Percentiles rank a stretch among this genome's conserved stretches.
These are phyloP conservation scores for Sapajus apella DNA, from an alignment of 2,113 vertebrate genomes.

Conservation along the genomic window DNA sequence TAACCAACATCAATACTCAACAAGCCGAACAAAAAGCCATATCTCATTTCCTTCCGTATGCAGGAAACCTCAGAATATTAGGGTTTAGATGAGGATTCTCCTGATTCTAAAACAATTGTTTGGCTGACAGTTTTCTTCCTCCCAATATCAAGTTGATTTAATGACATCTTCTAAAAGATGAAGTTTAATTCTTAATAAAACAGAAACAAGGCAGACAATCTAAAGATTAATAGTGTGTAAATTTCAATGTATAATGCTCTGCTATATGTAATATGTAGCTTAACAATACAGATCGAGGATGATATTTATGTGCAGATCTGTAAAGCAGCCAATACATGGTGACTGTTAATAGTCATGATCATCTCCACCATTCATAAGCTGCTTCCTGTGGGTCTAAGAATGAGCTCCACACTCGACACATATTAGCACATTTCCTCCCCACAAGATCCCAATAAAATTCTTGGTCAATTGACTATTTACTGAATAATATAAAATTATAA, in stretches of 20 bases:
- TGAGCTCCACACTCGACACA: background rate
- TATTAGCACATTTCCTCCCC: background rate
- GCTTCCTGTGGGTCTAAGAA: background rate
- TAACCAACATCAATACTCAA: constrained; percentile 34
- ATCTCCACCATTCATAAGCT: background rate
- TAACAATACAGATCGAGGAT: background rate
- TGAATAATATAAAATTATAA: background rate
- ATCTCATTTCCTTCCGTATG: constrained; percentile 8
- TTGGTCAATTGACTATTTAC: background rate
- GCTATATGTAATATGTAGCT: background rate
- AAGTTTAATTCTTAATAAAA: background rate
- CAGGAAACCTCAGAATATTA: constrained; percentile 32
- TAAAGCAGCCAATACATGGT: background rate
- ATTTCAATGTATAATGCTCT: background rate
- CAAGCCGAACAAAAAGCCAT: constrained; percentile 7
- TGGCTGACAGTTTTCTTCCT: constrained; percentile 12
- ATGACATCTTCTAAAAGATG: background rate
- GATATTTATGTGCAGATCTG: background rate
- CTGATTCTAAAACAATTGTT: background rate
- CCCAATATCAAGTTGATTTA: background rate
- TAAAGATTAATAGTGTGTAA: background rate
- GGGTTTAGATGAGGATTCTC: background rate
- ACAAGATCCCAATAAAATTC: background rate
- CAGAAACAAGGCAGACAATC: background rate
- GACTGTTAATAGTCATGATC: accelerated